Conservation (phyloP, 2,113 vertebrate species). For the Pomatorhinus ruficollis region DNA sequence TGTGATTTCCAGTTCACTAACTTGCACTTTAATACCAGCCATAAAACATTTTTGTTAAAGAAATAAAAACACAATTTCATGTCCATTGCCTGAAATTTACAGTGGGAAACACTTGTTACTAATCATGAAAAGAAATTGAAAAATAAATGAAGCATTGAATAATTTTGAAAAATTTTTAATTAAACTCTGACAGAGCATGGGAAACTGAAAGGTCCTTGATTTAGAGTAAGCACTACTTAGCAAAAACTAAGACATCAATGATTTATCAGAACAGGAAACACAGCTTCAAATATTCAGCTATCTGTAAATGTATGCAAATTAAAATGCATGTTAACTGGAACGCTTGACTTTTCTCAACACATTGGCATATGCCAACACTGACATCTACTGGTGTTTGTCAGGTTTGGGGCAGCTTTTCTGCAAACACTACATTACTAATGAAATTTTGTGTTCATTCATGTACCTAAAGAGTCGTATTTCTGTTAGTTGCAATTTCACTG, state of each 20-base stretch:
- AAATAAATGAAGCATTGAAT: not conserved
- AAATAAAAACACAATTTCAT: not conserved
- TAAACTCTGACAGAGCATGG: not conserved
- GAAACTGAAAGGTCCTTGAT: not conserved
- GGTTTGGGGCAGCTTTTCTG: not conserved
- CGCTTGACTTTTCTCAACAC: not conserved
- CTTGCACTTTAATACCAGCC: not conserved
- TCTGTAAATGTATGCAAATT: not conserved
- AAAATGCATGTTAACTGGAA: not conserved
- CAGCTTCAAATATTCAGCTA: not conserved
- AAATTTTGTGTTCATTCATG: not conserved
- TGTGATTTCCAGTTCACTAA: not conserved
- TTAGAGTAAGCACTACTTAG: not conserved
- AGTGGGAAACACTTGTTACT: not conserved
- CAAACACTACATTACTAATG: not conserved
- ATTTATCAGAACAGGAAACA: not conserved
- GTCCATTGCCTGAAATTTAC: not conserved
- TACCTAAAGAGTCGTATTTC: not conserved
- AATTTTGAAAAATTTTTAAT: not conserved
- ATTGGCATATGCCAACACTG: conserved; percentile 69
- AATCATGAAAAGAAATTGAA: not conserved
- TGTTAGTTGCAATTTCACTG: not conserved
- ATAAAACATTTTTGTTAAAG: not conserved
- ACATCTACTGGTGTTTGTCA: conserved; percentile 74
- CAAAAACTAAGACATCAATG: not conserved